Base-by-base conservation (phyloP, 2,797 vertebrate genomes). In the Gymnoscopelus braueri region DNA sequence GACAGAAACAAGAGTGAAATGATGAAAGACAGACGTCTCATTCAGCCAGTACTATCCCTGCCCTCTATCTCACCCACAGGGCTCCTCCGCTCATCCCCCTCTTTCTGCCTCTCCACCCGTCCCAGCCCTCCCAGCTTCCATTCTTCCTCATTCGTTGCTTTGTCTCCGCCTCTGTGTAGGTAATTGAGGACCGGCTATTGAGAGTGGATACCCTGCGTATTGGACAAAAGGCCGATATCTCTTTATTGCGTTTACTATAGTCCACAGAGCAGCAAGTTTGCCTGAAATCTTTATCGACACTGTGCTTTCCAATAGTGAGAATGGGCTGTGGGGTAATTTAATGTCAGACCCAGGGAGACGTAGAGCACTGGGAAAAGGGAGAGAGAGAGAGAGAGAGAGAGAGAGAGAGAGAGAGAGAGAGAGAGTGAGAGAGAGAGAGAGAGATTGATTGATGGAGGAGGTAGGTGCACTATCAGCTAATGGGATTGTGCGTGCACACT, bases 1-100 rank as follows among this genome's bases (percentile, higher is more conserved):
- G 54, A 71, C 59, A 58, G 50, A 70, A 51, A 47, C 3, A 54
- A 64, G 51, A 75, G 32, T 5, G 67, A 71, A 35, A 78, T 75
- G 78, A 87, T 82, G 80, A 73, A 80, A 84, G 74, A 83, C 53
- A 64, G 39, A 77, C 80, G 64, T 68, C 67, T 63, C 58, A 54
- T 76, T 74, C 73, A 82, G 63, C 83, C 79, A 75, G 39, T 74
- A 65, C 66, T 74, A 62, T 73, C 67, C 26, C 63, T 77, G 32
- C 65, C 69, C 74, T 74, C 77, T 59, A 59, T 60, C 65, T 70
- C 61, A 77, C 84, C 78, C 74, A 11, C 0, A 54, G 74, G 79
- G 76, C 52, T 60, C 52, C 61, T 69, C 59, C 57, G 59, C 60
- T 63, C 51, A 19, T 68, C 61, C 71, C 69, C 66, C 26, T 74